A percentile compares a stretch with the other conserved stretches of the same genome.
These are phyloP conservation scores for Trachops cirrhosus DNA, from an alignment of 2,797 vertebrate genomes.

Conservation along the genomic window DNA sequence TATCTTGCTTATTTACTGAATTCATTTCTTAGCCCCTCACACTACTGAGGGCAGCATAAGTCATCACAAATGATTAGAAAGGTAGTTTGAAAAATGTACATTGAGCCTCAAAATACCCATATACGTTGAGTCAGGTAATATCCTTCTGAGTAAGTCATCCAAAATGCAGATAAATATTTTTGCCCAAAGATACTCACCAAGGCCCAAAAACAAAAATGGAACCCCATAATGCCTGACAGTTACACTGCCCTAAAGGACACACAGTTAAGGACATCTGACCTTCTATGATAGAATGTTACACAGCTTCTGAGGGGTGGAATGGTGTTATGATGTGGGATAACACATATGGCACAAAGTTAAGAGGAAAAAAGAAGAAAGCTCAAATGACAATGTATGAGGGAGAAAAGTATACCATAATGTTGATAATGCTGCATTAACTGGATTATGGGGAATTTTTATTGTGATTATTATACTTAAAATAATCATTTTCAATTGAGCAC, in stretches of 20 bases:
- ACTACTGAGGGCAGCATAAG: neutral
- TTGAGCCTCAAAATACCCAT: neutral
- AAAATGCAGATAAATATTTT: neutral
- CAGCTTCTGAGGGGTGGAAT: neutral
- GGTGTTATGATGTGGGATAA: neutral
- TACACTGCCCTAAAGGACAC: neutral
- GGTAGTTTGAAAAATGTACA: neutral
- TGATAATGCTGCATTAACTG: neutral
- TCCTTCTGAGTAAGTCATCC: neutral
- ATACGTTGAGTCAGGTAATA: neutral
- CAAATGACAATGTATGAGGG: neutral
- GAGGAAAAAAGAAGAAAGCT: neutral
- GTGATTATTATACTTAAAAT: neutral
- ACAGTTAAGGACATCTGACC: fast-evolving
- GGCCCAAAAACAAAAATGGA: neutral
- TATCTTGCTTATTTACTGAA: neutral
- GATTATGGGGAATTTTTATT: neutral
- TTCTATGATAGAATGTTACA: fast-evolving
- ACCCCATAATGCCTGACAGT: too few species aligned
- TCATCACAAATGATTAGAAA: neutral
- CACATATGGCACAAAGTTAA: neutral
- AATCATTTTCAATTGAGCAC: neutral
- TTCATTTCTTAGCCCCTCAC: neutral
- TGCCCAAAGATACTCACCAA: neutral
- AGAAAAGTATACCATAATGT: neutral